Evolutionary conservation across 2,113 vertebrate species (phyloP).

Genomic region (Tragelaphus scriptus): DNA sequence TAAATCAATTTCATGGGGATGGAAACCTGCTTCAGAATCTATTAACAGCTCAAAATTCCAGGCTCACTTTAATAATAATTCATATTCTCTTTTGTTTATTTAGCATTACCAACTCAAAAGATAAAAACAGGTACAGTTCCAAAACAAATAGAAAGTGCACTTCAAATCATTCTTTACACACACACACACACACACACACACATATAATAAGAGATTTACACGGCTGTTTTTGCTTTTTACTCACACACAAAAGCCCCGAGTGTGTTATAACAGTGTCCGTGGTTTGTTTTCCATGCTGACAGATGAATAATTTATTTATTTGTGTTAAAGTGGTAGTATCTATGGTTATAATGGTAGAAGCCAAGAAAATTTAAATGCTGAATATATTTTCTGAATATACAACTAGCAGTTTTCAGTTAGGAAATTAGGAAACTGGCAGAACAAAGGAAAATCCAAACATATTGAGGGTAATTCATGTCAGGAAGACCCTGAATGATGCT

Average conservation of each 20-base stretch:
- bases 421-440: not conserved
- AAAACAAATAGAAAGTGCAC: not conserved
- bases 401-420: not conserved
- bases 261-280: not conserved
- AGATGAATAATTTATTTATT: not conserved
- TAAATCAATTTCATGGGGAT: not conserved
- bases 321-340: not conserved
- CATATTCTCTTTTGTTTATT: not conserved
- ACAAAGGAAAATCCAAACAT: not conserved
- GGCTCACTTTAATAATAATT: not conserved
- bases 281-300: constrained; percentile 4
- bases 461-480: not conserved
- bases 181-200: not conserved
- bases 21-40: not conserved
- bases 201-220: not conserved
- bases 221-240: not conserved
- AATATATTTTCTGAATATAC: not conserved
- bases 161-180: not conserved
- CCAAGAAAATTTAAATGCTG: constrained; percentile 14
- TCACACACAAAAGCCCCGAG: not conserved
- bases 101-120: not conserved
- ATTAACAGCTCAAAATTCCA: not conserved
- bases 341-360: not conserved
- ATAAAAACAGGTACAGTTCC: not conserved
- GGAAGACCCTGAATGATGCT: not conserved